phyloP scores from a whole-genome alignment of 2,797 vertebrate genomes.

The Intellagama lesueurii region DNA sequence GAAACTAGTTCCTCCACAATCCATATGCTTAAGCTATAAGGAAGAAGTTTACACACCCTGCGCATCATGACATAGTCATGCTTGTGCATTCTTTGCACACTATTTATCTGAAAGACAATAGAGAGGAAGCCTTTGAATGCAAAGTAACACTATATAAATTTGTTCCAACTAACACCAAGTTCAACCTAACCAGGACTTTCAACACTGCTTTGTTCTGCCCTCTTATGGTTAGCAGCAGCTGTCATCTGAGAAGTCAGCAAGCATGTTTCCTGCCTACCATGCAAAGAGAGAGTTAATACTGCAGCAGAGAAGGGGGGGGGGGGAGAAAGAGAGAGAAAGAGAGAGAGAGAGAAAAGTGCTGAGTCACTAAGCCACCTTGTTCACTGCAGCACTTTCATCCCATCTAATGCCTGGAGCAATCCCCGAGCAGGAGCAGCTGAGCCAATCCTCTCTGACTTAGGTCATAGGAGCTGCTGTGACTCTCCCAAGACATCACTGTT shows the following conservation, averaged over 20 bases:
- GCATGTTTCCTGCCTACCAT: not conserved
- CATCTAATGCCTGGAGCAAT: not conserved
- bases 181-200: not conserved
- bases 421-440: constrained; percentile 25
- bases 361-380: constrained; percentile 17
- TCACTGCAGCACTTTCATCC: constrained; percentile 12
- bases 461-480: constrained; percentile 3
- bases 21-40: not conserved
- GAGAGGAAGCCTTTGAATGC: not conserved
- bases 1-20: not conserved
- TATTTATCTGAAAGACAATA: not conserved
- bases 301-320: not conserved
- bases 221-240: not conserved
- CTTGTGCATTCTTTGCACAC: not conserved
- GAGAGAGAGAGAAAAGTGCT: constrained; percentile 20
- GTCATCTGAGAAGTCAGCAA: not conserved
- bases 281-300: constrained; percentile 31
- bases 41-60: not conserved
- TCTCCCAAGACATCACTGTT: not conserved
- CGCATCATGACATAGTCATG: not conserved
- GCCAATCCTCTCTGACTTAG: constrained; percentile 22
- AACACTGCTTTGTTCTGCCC: not conserved
- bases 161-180: not conserved
- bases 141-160: not conserved
- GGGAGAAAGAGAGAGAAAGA: no score